Evolutionary conservation across 2,888 invertebrate species (phyloP).

Genomic region (Polydrusus cervinus): DNA sequence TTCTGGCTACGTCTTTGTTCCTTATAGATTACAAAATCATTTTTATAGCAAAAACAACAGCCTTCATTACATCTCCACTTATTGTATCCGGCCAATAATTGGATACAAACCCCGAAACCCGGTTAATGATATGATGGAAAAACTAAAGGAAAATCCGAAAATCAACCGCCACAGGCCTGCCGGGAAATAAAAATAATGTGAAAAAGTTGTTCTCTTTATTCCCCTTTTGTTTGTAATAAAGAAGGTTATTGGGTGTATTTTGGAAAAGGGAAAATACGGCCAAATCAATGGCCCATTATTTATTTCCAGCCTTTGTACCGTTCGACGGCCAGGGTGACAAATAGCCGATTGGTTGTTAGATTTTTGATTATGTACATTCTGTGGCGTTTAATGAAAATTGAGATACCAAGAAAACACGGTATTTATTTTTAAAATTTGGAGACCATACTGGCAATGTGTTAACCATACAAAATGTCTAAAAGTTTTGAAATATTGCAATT

Average conservation of each 20-base stretch:
- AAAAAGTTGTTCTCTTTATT: conserved; percentile 24
- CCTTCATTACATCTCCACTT: conserved; percentile 13
- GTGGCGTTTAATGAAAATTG: too few relatives aligned
- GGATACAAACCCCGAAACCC: conserved; percentile 35
- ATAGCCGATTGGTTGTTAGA: too few relatives aligned
- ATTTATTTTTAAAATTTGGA: too few relatives aligned
- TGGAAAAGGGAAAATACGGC: not conserved
- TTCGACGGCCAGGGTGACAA: too few relatives aligned
- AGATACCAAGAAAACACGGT: too few relatives aligned
- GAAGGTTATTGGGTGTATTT: conserved; percentile 6
- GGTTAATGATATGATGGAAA: conserved; percentile 38
- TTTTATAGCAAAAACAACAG: not conserved
- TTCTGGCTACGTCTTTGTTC: too few relatives aligned
- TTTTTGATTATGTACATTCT: too few relatives aligned
- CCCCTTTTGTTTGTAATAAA: conserved; percentile 20
- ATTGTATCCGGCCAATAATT: conserved; percentile 39
- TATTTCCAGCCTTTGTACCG: too few relatives aligned
- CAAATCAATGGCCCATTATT: not conserved
- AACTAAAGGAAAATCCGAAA: conserved; percentile 31
- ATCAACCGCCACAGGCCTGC: conserved; percentile 8
- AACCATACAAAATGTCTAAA: too few relatives aligned
- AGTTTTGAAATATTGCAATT: too few relatives aligned
- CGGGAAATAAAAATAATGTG: conserved; percentile 29
- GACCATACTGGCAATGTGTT: too few relatives aligned
- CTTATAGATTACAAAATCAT: not conserved